A percentile compares a stretch with the other conserved stretches of the same genome.
Conservation (phyloP, 2,888 invertebrate species). For the Odontothrips loti region DNA sequence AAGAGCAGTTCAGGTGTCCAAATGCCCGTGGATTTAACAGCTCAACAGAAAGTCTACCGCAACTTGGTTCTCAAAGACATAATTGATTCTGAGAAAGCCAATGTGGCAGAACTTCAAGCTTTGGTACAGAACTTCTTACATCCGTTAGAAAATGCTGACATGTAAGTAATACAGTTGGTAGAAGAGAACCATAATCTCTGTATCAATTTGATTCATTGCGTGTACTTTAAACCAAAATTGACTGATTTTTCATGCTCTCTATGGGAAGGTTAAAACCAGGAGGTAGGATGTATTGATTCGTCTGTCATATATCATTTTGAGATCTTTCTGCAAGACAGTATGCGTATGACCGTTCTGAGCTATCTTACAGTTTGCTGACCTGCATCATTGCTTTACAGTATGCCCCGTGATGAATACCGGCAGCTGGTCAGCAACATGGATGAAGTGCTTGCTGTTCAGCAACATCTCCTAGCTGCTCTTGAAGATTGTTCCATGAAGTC, state of each 20-base stretch:
- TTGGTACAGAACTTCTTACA: conserved; percentile 78
- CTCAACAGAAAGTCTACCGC: conserved; percentile 67
- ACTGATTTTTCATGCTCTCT: conserved; percentile 30
- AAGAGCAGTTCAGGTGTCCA: neutral
- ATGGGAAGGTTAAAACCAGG: conserved; percentile 11
- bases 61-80: conserved; percentile 84
- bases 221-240: neutral
- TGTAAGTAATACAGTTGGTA: conserved; percentile 59
- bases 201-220: neutral
- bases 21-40: conserved; percentile 38
- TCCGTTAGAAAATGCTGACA: conserved; percentile 78
- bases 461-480: conserved; percentile 69
- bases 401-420: conserved; percentile 78
- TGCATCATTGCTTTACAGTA: conserved; percentile 60
- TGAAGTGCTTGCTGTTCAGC: conserved; percentile 81
- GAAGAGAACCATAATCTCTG: conserved; percentile 1
- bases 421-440: conserved; percentile 84
- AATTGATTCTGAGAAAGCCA: conserved; percentile 86
- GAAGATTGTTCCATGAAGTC: conserved; percentile 72
- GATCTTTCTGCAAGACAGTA: too few relatives aligned
- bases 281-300: conserved; percentile 21
- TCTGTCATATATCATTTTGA: neutral
- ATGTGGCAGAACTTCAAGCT: conserved; percentile 84
- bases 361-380: neutral
- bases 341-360: too few relatives aligned